These are phyloP conservation scores for Micropoecilia bifurca DNA, from an alignment of 2,797 vertebrate species.

Conservation along the genomic window DNA sequence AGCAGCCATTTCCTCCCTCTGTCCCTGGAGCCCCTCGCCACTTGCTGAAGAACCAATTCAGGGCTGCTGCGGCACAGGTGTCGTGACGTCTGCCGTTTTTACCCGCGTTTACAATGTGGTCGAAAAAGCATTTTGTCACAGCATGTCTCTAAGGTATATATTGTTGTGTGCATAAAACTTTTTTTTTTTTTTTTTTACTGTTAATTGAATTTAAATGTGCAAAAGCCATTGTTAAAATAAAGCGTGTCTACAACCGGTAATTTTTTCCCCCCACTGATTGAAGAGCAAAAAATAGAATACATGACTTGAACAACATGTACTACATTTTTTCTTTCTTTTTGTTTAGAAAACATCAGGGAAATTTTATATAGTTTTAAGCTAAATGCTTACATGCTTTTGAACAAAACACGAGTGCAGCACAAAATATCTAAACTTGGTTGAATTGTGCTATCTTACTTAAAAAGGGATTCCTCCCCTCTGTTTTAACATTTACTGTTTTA, in stretches of 20 bases:
- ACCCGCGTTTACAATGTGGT: slow-evolving; percentile 39
- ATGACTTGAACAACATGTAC: neutral
- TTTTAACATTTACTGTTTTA: slow-evolving; percentile 19
- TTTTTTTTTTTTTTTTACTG: neutral
- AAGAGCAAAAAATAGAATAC: neutral
- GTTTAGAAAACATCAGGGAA: neutral
- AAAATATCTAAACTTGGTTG: neutral
- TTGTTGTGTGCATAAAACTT: neutral
- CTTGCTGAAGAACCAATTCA: slow-evolving; percentile 63
- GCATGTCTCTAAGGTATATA: slow-evolving; percentile 13
- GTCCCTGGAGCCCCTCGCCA: slow-evolving; percentile 66
- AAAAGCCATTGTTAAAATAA: neutral
- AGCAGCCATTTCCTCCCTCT: slow-evolving; percentile 73
- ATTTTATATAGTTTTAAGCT: neutral
- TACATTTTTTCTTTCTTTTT: too few species aligned
- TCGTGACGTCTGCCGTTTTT: slow-evolving; percentile 61
- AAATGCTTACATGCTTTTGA: neutral
- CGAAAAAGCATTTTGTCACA: slow-evolving; percentile 36
- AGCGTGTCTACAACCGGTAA: neutral
- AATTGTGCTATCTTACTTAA: neutral
- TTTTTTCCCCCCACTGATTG: neutral
- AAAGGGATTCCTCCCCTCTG: neutral
- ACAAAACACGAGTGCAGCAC: neutral
- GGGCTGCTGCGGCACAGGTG: slow-evolving; percentile 65
- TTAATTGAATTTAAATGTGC: slow-evolving; percentile 9